Conservation (phyloP, 2,888 invertebrate genomes). For the Brachyptera putata region DNA sequence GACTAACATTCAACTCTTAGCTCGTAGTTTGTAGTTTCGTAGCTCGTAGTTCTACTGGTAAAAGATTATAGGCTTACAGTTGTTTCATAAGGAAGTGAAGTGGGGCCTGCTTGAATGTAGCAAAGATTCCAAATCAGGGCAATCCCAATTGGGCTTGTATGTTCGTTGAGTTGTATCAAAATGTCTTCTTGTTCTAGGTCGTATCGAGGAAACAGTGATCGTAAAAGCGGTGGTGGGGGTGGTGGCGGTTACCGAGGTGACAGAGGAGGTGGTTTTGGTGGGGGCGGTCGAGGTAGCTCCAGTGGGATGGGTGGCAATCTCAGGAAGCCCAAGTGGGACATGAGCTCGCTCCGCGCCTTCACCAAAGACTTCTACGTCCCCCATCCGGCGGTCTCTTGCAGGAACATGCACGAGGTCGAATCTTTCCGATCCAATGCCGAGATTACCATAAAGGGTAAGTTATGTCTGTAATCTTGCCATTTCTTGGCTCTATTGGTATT, state of each 20-base stretch:
- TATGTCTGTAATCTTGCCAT: too few relatives aligned
- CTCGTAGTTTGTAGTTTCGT: too few relatives aligned
- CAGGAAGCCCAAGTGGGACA: conserved; percentile 86
- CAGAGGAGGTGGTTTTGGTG: conserved; percentile 8
- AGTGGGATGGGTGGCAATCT: conserved; percentile 68
- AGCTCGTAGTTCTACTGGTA: too few relatives aligned
- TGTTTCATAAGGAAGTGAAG: too few relatives aligned
- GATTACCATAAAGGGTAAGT: conserved; percentile 6
- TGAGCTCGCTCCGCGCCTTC: conserved; percentile 74
- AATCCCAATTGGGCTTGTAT: too few relatives aligned
- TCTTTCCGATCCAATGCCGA: neutral
- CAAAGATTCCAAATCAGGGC: too few relatives aligned
- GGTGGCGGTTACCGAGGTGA: conserved; percentile 13
- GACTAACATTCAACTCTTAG: too few relatives aligned
- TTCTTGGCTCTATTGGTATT: too few relatives aligned
- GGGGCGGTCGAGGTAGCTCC: conserved; percentile 1
- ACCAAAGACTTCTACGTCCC: conserved; percentile 92
- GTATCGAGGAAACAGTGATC: conserved; percentile 15
- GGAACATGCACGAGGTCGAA: conserved; percentile 53
- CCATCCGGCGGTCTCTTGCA: conserved; percentile 64
- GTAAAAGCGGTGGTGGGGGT: conserved; percentile 16
- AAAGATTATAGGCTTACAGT: too few relatives aligned
- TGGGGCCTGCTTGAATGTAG: too few relatives aligned
- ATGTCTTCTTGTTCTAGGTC: conserved; percentile 5
- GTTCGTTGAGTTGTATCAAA: too few relatives aligned